A percentile compares a stretch with the other conserved stretches of the same genome.
These are phyloP conservation scores for Poecilia velifera DNA, from an alignment of 2,797 vertebrate genomes.

Conservation along the genomic window DNA sequence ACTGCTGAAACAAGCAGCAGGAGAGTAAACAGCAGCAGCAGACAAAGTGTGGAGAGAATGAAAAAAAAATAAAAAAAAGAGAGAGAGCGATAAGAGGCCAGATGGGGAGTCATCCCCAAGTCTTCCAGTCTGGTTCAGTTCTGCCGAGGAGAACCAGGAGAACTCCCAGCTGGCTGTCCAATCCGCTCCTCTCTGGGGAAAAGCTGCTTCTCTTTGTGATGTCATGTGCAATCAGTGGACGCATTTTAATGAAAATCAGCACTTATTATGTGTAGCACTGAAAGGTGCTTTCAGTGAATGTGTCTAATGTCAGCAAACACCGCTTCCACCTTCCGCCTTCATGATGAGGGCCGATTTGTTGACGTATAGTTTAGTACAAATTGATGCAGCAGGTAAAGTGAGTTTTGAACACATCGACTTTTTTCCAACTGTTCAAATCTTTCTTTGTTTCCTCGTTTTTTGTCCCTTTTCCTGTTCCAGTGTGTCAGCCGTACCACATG, in stretches of 20 bases:
- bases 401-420: not conserved
- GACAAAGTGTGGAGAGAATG: constrained; percentile 25
- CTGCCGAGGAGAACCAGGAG: constrained; percentile 28
- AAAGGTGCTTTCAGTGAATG: not conserved
- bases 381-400: not conserved
- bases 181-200: constrained; percentile 28
- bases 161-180: constrained; percentile 57
- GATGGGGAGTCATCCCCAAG: constrained; percentile 39
- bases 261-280: not conserved
- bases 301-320: not conserved
- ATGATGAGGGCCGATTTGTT: not conserved
- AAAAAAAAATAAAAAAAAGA: constrained; percentile 18
- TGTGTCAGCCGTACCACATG: not conserved
- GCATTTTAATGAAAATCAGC: constrained; percentile 1
- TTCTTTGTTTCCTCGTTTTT: not conserved
- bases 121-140: constrained; percentile 32
- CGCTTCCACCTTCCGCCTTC: not conserved
- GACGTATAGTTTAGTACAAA: not conserved
- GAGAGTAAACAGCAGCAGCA: constrained; percentile 31
- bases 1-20: constrained; percentile 42
- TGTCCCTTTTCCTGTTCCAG: not conserved
- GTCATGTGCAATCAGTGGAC: not conserved
- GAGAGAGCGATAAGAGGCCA: constrained; percentile 49
- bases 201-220: constrained; percentile 4
- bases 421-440: not conserved